Conservation (phyloP, 2,888 invertebrate species). For the Papilio protenor region DNA sequence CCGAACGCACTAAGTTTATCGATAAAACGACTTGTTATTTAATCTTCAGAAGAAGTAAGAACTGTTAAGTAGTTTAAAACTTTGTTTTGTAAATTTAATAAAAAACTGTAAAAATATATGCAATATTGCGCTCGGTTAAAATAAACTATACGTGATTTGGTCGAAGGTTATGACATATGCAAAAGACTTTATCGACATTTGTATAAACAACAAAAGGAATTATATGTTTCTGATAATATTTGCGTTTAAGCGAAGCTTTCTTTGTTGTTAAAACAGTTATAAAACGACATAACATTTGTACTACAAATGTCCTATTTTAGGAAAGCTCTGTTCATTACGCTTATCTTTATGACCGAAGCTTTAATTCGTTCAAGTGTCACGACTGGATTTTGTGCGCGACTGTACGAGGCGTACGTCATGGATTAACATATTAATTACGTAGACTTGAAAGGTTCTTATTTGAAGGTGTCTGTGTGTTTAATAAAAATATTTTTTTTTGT, state of each 20-base stretch:
- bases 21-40: background rate
- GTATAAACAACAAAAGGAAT: too few relatives aligned
- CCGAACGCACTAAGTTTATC: background rate
- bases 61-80: too few relatives aligned
- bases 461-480: slow-evolving; percentile 24
- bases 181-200: too few relatives aligned
- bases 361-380: slow-evolving; percentile 38
- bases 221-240: too few relatives aligned
- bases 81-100: too few relatives aligned
- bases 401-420: slow-evolving; percentile 29
- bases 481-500: slow-evolving; percentile 6
- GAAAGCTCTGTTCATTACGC: slow-evolving; percentile 7
- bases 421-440: slow-evolving; percentile 41
- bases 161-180: too few relatives aligned
- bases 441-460: background rate
- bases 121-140: too few relatives aligned
- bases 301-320: background rate
- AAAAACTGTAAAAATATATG: too few relatives aligned
- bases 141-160: too few relatives aligned
- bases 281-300: background rate
- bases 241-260: too few relatives aligned
- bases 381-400: slow-evolving; percentile 22
- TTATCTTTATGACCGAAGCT: slow-evolving; percentile 35
- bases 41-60: background rate
- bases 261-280: background rate